These are phyloP conservation scores for Pterocles burchelli DNA, from an alignment of 2,113 vertebrate genomes.

Conservation along the genomic window DNA sequence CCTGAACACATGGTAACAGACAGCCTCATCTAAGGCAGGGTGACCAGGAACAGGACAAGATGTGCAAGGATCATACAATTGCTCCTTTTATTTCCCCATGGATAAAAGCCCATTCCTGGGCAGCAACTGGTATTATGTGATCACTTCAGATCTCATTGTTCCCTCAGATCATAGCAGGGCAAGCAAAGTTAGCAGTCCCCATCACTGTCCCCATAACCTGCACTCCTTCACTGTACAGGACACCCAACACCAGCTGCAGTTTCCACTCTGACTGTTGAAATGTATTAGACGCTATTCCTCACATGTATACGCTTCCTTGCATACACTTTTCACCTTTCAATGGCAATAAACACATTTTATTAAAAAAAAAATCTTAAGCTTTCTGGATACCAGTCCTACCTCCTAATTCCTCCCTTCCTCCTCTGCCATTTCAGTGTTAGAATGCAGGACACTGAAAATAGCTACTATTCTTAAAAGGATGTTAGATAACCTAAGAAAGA, in stretches of 20 bases:
- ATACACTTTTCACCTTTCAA: not conserved
- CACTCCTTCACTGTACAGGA: not conserved
- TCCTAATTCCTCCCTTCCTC: not conserved
- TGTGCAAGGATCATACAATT: not conserved
- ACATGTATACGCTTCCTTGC: not conserved
- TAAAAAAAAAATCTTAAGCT: not conserved
- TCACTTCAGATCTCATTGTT: not conserved
- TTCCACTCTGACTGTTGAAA: not conserved
- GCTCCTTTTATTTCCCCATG: accelerated
- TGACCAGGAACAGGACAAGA: not conserved
- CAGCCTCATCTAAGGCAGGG: not conserved
- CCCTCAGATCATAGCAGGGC: not conserved
- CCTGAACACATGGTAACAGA: not conserved
- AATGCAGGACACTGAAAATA: not conserved
- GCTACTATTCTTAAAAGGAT: not conserved
- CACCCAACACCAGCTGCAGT: not conserved
- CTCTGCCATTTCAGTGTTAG: not conserved
- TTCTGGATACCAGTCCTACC: not conserved
- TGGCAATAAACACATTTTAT: not conserved
- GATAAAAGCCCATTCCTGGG: not conserved
- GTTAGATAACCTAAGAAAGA: not conserved
- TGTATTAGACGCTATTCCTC: not conserved
- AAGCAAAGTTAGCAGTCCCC: not conserved
- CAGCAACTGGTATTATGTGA: not conserved
- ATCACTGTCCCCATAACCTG: not conserved